Conservation (phyloP, 2,797 vertebrate species). For the Hapalemur alaotrensis region DNA sequence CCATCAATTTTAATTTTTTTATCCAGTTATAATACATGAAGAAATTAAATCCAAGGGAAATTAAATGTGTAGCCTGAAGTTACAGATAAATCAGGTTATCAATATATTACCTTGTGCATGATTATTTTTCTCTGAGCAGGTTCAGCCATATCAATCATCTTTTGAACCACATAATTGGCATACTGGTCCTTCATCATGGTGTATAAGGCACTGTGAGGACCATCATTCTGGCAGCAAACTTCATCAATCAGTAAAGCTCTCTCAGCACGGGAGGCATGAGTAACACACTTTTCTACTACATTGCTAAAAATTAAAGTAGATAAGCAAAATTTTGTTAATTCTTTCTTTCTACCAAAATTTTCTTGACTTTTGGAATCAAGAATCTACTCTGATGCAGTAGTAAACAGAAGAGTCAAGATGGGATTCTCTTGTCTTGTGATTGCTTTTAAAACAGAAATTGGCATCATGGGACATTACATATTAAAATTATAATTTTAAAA, state of each 20-base stretch:
- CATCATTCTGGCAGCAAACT: slow-evolving; percentile 98
- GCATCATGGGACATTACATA: neutral
- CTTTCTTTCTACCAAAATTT: neutral
- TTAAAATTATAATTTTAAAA: slow-evolving; percentile 9
- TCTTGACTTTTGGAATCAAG: neutral
- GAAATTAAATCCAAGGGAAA: neutral
- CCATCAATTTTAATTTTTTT: neutral
- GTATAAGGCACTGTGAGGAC: slow-evolving; percentile 99
- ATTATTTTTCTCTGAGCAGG: slow-evolving; percentile 98
- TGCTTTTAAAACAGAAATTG: slow-evolving; percentile 12
- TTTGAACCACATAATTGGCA: slow-evolving; percentile 99
- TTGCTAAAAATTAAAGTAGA: slow-evolving; percentile 87
- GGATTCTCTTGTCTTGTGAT: neutral
- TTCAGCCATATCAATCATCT: slow-evolving; percentile 99
- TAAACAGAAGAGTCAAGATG: neutral
- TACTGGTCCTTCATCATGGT: slow-evolving; percentile 99
- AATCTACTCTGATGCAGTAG: neutral
- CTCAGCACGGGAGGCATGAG: slow-evolving; percentile 97
- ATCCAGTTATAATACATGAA: neutral
- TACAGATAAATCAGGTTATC: neutral
- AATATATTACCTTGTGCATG: slow-evolving; percentile 95
- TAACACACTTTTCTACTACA: slow-evolving; percentile 98
- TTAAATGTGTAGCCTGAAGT: neutral
- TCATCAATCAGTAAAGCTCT: slow-evolving; percentile 98
- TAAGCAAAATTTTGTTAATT: neutral